phyloP scores from a whole-genome alignment of 2,888 invertebrate genomes.

The Mythimna lalbum region DNA sequence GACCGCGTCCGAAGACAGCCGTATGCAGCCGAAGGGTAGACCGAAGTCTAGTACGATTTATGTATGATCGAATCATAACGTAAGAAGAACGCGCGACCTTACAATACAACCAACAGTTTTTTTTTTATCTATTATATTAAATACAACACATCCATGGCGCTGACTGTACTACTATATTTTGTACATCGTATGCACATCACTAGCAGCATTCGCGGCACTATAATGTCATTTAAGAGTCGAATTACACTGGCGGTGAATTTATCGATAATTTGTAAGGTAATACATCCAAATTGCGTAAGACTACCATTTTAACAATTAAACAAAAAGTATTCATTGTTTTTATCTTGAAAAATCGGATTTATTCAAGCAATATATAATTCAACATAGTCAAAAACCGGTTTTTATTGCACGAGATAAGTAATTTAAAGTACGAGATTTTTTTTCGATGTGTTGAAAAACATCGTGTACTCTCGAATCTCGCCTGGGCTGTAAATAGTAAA shows the following conservation, averaged over 20 bases:
- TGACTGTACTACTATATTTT: conserved; percentile 41
- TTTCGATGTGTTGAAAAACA: no score
- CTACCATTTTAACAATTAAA: not conserved
- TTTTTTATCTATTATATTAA: not conserved
- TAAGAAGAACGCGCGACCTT: not conserved
- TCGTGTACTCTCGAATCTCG: no score
- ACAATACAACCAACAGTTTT: not conserved
- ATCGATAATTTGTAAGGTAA: not conserved
- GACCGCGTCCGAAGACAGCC: no score
- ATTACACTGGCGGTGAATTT: conserved; percentile 42
- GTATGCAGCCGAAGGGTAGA: no score
- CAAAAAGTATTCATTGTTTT: no score
- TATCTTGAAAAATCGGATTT: no score
- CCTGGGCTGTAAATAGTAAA: no score
- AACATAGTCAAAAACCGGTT: no score
- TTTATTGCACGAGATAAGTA: no score
- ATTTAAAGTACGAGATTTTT: no score
- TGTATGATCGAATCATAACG: not conserved
- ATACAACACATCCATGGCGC: conserved; percentile 19
- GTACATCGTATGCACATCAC: conserved; percentile 40
- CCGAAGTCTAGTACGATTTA: no score
- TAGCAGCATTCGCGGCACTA: conserved; percentile 38
- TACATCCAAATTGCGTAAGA: conserved; percentile 13
- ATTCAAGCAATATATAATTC: no score
- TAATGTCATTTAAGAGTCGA: conserved; percentile 30